Percentiles rank a stretch among this genome's conserved stretches.
phyloP scores from a whole-genome alignment of 2,113 vertebrate genomes.

The Paradoxurus hermaphroditus region DNA sequence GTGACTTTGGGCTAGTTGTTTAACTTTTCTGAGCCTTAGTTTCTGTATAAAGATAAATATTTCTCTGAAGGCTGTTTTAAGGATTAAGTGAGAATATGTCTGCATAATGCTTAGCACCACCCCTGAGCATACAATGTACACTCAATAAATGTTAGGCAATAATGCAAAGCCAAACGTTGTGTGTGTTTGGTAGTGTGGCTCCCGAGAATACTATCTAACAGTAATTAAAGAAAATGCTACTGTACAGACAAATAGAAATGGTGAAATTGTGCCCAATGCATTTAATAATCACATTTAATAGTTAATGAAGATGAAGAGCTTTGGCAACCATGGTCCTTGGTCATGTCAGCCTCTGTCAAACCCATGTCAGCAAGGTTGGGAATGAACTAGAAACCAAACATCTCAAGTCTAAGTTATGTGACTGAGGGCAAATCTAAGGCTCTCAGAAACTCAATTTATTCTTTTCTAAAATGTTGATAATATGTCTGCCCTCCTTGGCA shows the following conservation, averaged over 20 bases:
- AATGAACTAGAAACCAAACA: slow-evolving; percentile 14
- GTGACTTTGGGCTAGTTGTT: not conserved
- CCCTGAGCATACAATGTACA: not conserved
- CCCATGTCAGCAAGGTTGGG: not conserved
- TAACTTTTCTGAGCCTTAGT: not conserved
- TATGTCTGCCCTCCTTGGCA: not conserved
- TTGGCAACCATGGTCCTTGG: not conserved
- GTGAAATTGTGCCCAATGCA: not conserved
- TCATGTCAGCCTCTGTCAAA: not conserved
- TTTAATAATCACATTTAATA: not conserved
- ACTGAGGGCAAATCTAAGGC: not conserved
- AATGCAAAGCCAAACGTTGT: not conserved
- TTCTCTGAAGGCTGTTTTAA: not conserved
- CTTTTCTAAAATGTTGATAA: not conserved
- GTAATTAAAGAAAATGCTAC: slow-evolving; percentile 38
- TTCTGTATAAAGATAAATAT: not conserved
- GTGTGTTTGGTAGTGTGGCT: not conserved
- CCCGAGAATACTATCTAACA: not conserved
- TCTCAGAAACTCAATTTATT: not conserved
- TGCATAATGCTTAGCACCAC: not conserved
- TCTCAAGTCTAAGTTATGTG: not conserved
- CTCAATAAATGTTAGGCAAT: not conserved
- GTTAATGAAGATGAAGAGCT: not conserved
- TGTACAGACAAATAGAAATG: not conserved
- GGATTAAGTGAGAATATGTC: not conserved